Evolutionary conservation across 2,888 invertebrate genomes (phyloP), one percentile per base, ranked within the genome.

Genomic region (Hydroisotoma schaefferi): DNA sequence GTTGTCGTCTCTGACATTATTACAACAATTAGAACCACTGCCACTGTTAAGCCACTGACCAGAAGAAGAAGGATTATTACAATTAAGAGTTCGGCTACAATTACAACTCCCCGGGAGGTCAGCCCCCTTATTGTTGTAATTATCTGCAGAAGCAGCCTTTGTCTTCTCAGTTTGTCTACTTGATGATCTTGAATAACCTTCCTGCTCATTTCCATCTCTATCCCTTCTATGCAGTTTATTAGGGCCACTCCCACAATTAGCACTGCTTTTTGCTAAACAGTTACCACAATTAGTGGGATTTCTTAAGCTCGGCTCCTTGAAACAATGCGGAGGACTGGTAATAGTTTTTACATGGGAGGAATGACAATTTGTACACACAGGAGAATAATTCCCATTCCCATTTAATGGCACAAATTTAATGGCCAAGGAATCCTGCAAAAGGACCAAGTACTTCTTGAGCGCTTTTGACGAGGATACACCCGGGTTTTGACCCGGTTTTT

Each of bases 381-480:
- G 57, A 57, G 60, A 58, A 51, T 52, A 55, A 22, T 46, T 59
- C 38, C 56, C 61, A 23, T 43, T 52, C 33, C 58, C 61, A 52
- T 53, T 54, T 47, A 63, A 61, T 54, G 69, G 65, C 37, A 61
- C 65, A 51, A 69, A 69, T 47, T 69, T 69, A 46, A 69, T 65
- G 55, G 67, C 67, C 20, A 69, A 37, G 29, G 59, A 67, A 48
- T 69, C 69, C n/a, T 67, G 65, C 29, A 69, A 60, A n/a, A 69
- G 57, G 23, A 69, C 67, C 49, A 67, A 28, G 51, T 67, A 67
- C 37, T 61, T 69, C 15, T 62, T 57, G 27, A 68, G 29, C 22
- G 51, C 33, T 8, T 43, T 44, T 8, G 56, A 33, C 33, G 33
- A 33, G 33, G 33, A 10, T 33, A 15, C n/a, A n/a, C n/a, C n/a